These are phyloP conservation scores for Anguilla megastoma DNA, from an alignment of 2,797 vertebrate species.

Conservation along the genomic window DNA sequence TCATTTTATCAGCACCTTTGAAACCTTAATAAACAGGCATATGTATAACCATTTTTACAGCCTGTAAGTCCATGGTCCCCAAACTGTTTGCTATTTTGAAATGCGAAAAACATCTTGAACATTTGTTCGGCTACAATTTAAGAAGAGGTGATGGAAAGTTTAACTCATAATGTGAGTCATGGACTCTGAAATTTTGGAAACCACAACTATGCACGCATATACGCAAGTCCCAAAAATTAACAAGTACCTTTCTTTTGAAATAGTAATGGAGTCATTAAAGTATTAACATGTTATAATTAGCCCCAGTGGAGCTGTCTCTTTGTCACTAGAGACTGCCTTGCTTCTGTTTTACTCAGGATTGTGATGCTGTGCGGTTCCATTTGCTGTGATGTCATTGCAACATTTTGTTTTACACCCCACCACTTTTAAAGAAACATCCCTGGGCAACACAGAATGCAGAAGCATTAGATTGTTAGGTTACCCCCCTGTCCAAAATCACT, in stretches of 20 bases:
- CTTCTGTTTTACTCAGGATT: not conserved
- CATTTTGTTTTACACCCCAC: not conserved
- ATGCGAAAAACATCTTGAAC: not conserved
- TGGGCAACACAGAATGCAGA: not conserved
- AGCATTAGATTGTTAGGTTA: not conserved
- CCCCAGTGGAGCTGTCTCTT: not conserved
- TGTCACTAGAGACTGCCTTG: not conserved
- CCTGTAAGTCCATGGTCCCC: not conserved
- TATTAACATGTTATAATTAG: constrained; percentile 19
- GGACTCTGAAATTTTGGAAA: not conserved
- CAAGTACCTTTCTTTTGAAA: not conserved
- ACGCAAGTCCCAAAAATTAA: not conserved
- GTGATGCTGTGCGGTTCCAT: constrained; percentile 1
- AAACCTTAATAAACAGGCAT: not conserved
- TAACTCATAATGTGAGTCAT: not conserved
- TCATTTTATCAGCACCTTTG: not conserved
- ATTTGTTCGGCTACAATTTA: not conserved
- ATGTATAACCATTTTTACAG: not conserved
- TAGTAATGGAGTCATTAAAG: constrained; percentile 29
- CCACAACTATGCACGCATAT: not conserved
- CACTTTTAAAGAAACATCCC: constrained; percentile 12
- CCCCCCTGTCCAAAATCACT: not conserved
- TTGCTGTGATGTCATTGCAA: not conserved
- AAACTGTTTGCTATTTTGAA: not conserved
- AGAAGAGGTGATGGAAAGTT: not conserved